Evolutionary conservation across 2,797 vertebrate genomes (phyloP), one percentile per base, ranked within the genome.

Genomic region (Smutsia temminckii): DNA sequence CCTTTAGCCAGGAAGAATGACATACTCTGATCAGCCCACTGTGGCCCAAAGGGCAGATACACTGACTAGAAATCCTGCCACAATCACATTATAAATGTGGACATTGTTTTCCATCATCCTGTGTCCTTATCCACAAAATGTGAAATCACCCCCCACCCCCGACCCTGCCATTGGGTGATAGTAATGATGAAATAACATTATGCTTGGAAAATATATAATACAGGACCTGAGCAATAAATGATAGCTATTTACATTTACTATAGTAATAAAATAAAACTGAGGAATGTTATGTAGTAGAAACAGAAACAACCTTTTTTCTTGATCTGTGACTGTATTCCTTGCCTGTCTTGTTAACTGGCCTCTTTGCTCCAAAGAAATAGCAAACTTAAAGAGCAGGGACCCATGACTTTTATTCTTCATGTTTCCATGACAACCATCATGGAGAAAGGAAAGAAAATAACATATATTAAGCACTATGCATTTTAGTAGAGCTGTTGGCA

Each of bases 401-500:
- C 69, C 55, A 40, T 94, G 94, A 89, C 89, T 96, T 93, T 77
- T 81, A 85, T n/a, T 95, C 46, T 42, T 94, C 59, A 32, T 40
- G 89, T 97, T 97, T 95, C 96, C 93, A 93, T 97, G 94, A 87
- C 96, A 92, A n/a, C 86, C 59, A 87, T 90, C 86, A 85, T 37
- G 81, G 78, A 64, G 16, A 64, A 92, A 91, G 55, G 51, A 91
- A 93, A 85, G 81, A 92, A 94, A 55, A 21, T 10, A 87, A 85
- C 86, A 90, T 87, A 92, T 69, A 96, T 91, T 95, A 96, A 95
- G 61, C 27, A 57, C 21, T 89, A 27, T 40, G 53, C 57, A 93
- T 89, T 94, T 91, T 85, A 87, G 59, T 51, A 64, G 32, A 85
- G 83, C 93, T 16, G 53, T 94, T 93, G 74, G 95, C 94, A 77